These are phyloP conservation scores for Trinectes maculatus DNA, from an alignment of 2,113 vertebrate genomes.

Conservation along the genomic window DNA sequence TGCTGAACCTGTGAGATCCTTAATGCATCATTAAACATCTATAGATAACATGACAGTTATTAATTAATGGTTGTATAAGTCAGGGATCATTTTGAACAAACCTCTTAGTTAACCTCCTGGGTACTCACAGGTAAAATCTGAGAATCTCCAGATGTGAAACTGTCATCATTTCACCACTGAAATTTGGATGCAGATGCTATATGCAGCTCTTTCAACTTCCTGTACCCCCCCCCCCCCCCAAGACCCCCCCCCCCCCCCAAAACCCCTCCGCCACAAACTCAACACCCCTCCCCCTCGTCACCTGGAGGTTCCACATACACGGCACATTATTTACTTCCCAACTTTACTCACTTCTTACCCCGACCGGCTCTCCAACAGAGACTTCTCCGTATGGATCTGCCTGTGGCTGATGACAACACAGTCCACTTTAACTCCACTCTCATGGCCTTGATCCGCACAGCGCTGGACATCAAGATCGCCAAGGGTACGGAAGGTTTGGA, in stretches of 20 bases:
- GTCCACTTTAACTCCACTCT: slow-evolving; percentile 96
- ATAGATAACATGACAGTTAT: background rate
- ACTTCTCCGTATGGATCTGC: slow-evolving; percentile 93
- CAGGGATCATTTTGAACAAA: background rate
- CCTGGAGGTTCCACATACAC: slow-evolving; percentile 75
- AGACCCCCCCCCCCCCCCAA: slow-evolving; percentile 18
- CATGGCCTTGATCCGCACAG: slow-evolving; percentile 94
- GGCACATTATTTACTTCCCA: background rate
- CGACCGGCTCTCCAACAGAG: slow-evolving; percentile 84
- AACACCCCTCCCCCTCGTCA: slow-evolving; percentile 37
- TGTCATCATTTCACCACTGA: background rate
- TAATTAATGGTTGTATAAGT: background rate
- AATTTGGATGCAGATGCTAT: slow-evolving; percentile 30
- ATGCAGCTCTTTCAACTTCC: slow-evolving; percentile 63
- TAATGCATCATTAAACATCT: background rate
- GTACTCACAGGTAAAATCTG: slow-evolving; percentile 42
- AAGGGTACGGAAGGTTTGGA: slow-evolving; percentile 86
- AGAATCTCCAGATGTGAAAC: too few species aligned
- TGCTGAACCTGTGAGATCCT: slow-evolving; percentile 41
- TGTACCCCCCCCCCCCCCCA: too few species aligned
- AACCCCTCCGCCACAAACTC: slow-evolving; percentile 23
- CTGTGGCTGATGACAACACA: slow-evolving; percentile 93
- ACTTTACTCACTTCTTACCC: slow-evolving; percentile 47
- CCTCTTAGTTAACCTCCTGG: background rate
- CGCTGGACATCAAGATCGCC: slow-evolving; percentile 95